Evolutionary conservation across 2,797 vertebrate species (phyloP), one percentile per base, ranked within the genome.

Genomic region (Amniataba percoides): DNA sequence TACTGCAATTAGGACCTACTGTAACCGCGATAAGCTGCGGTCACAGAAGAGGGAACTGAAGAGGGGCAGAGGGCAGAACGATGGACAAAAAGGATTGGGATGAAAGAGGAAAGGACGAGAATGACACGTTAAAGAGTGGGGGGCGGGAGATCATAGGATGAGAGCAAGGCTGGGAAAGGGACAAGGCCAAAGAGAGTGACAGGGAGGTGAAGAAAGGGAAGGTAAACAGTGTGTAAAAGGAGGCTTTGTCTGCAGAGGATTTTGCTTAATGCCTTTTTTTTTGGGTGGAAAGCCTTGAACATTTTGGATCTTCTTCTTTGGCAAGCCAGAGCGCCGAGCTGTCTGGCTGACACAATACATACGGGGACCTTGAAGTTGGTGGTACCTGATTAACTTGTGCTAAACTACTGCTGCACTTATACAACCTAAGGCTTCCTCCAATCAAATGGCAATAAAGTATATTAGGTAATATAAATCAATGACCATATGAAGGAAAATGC

Each of bases 1-100:
- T 82, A 86, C 85, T 56, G 64, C 83, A 93, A 92, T 92, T 92
- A 90, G 77, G 82, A 83, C 53, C 67, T 57, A 87, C 68, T 70
- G 87, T 89, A 87, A 78, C 68, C 36, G 73, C 84, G 92, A 93
- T 89, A 93, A 92, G 87, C 74, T 57, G 39, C 0, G 27, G 80
- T 52, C 71, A 84, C 45, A 71, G 67, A 71, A 62, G 61, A 87
- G 63, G 34, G 72, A 64, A 43, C 63, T 63, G 67, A 71, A 72
- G 69, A 68, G 49, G 76, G 43, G 61, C 62, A 76, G 69, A 21
- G 69, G 71, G 73, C 60, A 83, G 82, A 88, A 79, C 59, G 57
- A 74, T 49, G 34, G 71, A 42, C 52, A 64, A 80, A 87, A 81
- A 68, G 69, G 56, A 49, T 68, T 31, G 73, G 74, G 56, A 78